Evolutionary conservation across 2,888 invertebrate genomes (phyloP).

Genomic region (Timema cristinae): DNA sequence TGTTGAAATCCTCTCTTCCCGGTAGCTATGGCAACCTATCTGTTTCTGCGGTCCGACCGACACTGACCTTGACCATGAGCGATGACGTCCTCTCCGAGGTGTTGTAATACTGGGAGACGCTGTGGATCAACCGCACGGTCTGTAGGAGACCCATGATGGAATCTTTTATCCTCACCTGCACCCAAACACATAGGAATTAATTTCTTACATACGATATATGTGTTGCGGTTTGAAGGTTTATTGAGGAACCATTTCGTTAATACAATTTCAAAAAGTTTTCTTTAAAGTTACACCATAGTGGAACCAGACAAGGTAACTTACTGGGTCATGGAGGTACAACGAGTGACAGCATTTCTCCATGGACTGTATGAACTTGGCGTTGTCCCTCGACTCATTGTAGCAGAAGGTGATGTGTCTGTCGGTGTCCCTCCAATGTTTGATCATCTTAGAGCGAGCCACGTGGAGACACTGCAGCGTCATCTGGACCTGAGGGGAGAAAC

Average conservation of each 20-base stretch:
- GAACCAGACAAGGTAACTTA: slow-evolving; percentile 43
- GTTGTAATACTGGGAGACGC: slow-evolving; percentile 93
- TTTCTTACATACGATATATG: too few relatives aligned
- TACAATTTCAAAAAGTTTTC: too few relatives aligned
- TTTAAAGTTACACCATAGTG: background rate
- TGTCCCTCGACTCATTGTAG: slow-evolving; percentile 93
- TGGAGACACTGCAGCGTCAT: slow-evolving; percentile 72
- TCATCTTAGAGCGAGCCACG: slow-evolving; percentile 70
- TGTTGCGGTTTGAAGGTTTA: too few relatives aligned
- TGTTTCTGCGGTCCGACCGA: background rate
- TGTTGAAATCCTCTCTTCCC: background rate
- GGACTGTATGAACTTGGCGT: slow-evolving; percentile 90
- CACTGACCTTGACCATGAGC: slow-evolving; percentile 83
- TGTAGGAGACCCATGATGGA: slow-evolving; percentile 85
- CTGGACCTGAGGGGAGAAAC: slow-evolving; percentile 53
- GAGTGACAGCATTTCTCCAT: slow-evolving; percentile 94
- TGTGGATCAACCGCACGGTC: slow-evolving; percentile 88
- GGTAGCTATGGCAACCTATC: background rate
- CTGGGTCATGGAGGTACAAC: slow-evolving; percentile 87
- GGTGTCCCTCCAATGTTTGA: slow-evolving; percentile 76
- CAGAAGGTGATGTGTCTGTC: slow-evolving; percentile 91
- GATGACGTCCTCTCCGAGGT: slow-evolving; percentile 95
- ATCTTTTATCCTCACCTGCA: slow-evolving; percentile 77
- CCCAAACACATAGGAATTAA: slow-evolving; percentile 19
- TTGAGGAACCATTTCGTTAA: too few relatives aligned